Percentiles rank a stretch among this genome's conserved stretches.
These are phyloP conservation scores for Etheostoma perlongum DNA, from an alignment of 2,797 vertebrate species.

Conservation along the genomic window DNA sequence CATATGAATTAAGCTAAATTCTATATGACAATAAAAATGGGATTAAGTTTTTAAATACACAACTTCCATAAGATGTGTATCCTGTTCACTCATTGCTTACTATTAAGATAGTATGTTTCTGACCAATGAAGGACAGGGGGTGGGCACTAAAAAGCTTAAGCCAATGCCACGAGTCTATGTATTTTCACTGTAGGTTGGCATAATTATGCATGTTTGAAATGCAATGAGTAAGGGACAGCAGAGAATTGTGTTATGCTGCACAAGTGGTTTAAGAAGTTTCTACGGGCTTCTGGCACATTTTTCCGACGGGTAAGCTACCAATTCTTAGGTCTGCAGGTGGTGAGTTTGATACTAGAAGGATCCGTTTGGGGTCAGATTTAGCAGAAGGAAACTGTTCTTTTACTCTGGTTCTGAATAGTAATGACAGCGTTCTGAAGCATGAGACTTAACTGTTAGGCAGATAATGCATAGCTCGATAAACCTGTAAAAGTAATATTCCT, in stretches of 20 bases:
- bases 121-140: conserved; percentile 11
- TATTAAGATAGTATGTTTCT: neutral
- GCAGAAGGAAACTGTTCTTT: neutral
- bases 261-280: conserved; percentile 36
- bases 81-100: neutral
- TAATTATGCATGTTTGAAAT: neutral
- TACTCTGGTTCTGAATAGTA: neutral
- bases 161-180: neutral
- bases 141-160: neutral
- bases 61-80: neutral
- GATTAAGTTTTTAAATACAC: neutral
- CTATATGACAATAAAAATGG: neutral
- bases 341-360: conserved; percentile 14
- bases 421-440: neutral
- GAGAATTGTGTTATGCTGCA: conserved; percentile 20
- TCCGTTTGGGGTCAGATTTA: neutral
- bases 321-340: neutral
- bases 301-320: neutral
- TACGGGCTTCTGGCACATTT: neutral
- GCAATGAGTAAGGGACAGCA: neutral
- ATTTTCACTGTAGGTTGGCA: neutral
- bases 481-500: conserved; percentile 7
- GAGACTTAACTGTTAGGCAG: neutral
- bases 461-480: conserved; percentile 12
- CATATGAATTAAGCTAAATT: neutral